Evolutionary conservation across 2,797 vertebrate species (phyloP), one percentile per base, ranked within the genome.

Genomic region (Scleropages formosus): DNA sequence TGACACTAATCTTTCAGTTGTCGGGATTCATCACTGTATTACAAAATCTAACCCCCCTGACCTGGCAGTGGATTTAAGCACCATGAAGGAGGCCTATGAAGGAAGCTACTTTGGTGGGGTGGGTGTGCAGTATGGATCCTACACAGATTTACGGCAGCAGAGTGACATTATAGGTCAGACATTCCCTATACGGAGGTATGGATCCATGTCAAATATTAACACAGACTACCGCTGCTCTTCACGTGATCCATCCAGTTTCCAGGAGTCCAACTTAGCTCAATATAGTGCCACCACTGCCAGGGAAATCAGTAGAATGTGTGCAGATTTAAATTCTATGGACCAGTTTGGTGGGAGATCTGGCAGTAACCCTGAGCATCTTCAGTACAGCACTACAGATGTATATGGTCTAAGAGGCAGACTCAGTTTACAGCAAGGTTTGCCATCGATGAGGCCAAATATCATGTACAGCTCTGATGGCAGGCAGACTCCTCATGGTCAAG

Each of bases 231-330:
- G 95, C 60, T 98, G 96, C 79, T 93, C 95, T 0, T 84, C 94
- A 7, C 91, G 93, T n/a, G 96, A 98, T 39, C 89, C 94, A 80
- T 90, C 94, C 58, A 90, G 85, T 81, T 96, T 98, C 81, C 96
- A 96, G 82, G 97, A 99, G 85, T 95, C 96, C 82, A 99, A 95
- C 82, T 90, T 99, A 86, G 98, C 97, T 74, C 96, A 98, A 81
- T 99, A 99, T 82, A 99, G 98, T 70, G 96, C 96, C 75, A 99
- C 97, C 75, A 99, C 98, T 0, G 97, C 98, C 0, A 95, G 96
- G 0, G 97, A 99, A 87, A 99, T 99, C 82, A 99, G 98, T 84
- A 91, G 96, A 53, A 99, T 99, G 98, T 99, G 98, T 24, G 96
- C 98, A 0, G 98, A 97, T 47, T 94, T 99, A 26, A 98, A 98